Base-by-base conservation (phyloP, 2,888 invertebrate genomes). In the Lepidochrysops patricia region DNA sequence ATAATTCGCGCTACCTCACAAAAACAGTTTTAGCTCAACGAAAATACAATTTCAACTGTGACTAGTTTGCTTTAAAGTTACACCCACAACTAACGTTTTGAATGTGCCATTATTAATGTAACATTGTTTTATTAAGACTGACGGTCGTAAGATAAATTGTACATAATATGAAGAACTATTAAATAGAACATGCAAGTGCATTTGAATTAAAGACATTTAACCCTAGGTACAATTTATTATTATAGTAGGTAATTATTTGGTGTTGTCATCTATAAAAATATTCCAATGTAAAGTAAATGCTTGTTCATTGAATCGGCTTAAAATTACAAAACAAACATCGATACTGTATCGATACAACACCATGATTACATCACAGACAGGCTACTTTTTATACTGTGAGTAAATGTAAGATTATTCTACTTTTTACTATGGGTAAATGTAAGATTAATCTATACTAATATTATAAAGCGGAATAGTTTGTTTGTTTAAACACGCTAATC, bases 81-180 rank as follows among this genome's bases (percentile, higher is more conserved):
- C 43, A 19, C 19, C 43, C 43, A 43, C 19, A 7, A 15, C 2
- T 37, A 32, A 19, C 9, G 19, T 29, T 9, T 27, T 29, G 32
- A 29, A 29, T 19, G 29, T 26, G 26, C 9, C 6, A 15, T 15
- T 15, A 15, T 12, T 15, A 19, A 29, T 54, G 13, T 29, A 32
- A 54, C 23, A 54, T 32, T 12, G 54, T 32, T 32, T 54, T 19
- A 54, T 54, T 32, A 54, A 54, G 54, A 54, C 9, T 54, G 32
- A 1, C 29, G 15, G 7, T 19, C 29, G 19, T 32, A 29, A 29
- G 7, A 19, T 9, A 19, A 54, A 54, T 54, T 54, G 19, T 4
- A 54, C 15, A 32, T 19, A 19, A 54, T 32, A 13, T 15, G 27
- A 19, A 12, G 4, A 19, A 19, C 15, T 54, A 19, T 29, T 54